Percentiles rank a stretch among this genome's conserved stretches.
Conservation (phyloP, 1,140 invertebrate species). For the Metaphire vulgaris region DNA sequence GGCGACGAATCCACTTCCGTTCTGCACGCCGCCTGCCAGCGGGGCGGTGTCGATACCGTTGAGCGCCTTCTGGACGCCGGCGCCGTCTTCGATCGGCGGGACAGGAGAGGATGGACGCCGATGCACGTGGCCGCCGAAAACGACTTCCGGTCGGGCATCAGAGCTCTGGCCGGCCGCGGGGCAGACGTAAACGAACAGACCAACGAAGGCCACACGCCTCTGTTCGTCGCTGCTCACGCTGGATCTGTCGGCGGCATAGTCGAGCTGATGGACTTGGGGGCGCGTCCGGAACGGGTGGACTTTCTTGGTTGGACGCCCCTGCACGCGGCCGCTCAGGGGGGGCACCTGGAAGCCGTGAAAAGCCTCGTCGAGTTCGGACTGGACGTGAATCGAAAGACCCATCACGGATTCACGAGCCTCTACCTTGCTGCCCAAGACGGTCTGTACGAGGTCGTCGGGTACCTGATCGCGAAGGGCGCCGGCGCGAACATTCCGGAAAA, state of each 20-base stretch:
- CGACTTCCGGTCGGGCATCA: constrained; percentile 8
- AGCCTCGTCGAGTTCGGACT: constrained; percentile 9
- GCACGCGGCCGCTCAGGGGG: constrained; percentile 26
- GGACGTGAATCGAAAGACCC: constrained; percentile 26
- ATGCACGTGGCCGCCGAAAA: constrained; percentile 25
- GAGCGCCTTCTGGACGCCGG: constrained; percentile 8
- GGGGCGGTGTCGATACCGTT: constrained; percentile 19
- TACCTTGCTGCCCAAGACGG: constrained; percentile 22
- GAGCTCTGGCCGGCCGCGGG: constrained; percentile 31
- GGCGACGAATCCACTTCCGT: too few species aligned
- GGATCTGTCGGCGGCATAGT: constrained; percentile 17
- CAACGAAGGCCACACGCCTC: constrained; percentile 22
- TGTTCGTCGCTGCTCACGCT: constrained; percentile 25
- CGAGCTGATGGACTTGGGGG: constrained; percentile 51
- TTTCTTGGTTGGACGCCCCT: constrained; percentile 25
- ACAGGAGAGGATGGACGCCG: constrained; percentile 29
- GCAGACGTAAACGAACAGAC: constrained; percentile 34
- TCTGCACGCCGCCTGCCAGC: constrained; percentile 26
- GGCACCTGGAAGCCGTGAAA: constrained; percentile 10
- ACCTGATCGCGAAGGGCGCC: constrained; percentile 21
- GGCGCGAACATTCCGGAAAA: constrained; percentile 26
- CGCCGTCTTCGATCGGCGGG: constrained; percentile 9
- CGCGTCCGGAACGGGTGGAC: constrained; percentile 32
- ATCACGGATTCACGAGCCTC: constrained; percentile 25
- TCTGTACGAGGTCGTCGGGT: constrained; percentile 6